phyloP scores from a whole-genome alignment of 2,888 invertebrate genomes.

The Nomada flava region DNA sequence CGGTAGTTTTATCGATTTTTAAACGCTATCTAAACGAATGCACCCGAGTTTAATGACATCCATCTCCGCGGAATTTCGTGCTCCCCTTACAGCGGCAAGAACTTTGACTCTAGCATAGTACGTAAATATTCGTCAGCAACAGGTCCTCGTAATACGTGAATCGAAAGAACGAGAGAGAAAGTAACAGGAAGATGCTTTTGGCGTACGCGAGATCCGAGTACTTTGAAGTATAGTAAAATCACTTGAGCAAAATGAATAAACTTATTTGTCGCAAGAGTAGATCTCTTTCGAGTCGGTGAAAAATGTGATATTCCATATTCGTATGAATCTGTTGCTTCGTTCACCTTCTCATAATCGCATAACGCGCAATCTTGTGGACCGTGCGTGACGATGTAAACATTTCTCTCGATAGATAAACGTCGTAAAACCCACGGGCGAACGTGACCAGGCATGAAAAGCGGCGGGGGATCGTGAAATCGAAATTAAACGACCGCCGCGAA shows the following conservation, averaged over 20 bases:
- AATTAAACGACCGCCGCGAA: slow-evolving; percentile 38
- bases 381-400: slow-evolving; percentile 37
- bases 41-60: background rate
- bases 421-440: slow-evolving; percentile 18
- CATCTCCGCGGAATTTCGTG: background rate
- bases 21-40: background rate
- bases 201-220: slow-evolving; percentile 8
- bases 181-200: slow-evolving; percentile 12
- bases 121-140: slow-evolving; percentile 61
- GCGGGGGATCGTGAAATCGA: slow-evolving; percentile 3
- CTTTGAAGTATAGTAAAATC: background rate
- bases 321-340: background rate
- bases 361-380: background rate
- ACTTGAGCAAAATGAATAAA: background rate
- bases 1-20: slow-evolving; percentile 1
- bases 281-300: background rate
- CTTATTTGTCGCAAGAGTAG: background rate
- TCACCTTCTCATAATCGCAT: too few relatives aligned
- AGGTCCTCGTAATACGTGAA: slow-evolving; percentile 54
- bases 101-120: slow-evolving; percentile 14
- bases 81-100: background rate
- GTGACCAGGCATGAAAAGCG: slow-evolving; percentile 44
- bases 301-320: background rate
- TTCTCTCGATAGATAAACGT: slow-evolving; percentile 28
- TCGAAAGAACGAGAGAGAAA: slow-evolving; percentile 50